Percentiles rank a stretch among this genome's conserved stretches.
phyloP scores from a whole-genome alignment of 1,140 invertebrate species.

The Archivesica marissinica region DNA sequence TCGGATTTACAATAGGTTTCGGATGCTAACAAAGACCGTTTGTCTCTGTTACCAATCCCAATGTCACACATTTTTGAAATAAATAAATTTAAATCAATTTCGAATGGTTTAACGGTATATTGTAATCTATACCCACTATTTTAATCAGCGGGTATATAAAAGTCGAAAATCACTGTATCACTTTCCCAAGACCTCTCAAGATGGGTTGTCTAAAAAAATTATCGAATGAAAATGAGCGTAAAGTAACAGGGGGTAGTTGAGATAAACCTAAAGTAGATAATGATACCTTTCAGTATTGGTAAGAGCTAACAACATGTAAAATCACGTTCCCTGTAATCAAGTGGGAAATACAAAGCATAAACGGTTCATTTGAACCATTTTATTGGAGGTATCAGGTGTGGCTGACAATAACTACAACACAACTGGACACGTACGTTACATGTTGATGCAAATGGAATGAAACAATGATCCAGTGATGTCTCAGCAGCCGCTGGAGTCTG shows the following conservation, averaged over 20 bases:
- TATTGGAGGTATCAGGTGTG: too few relatives aligned
- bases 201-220: neutral
- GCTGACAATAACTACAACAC: too few relatives aligned
- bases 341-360: neutral
- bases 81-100: conserved; percentile 36
- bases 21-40: neutral
- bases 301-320: conserved; percentile 31
- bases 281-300: conserved; percentile 9
- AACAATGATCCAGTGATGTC: neutral
- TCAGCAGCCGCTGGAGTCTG: neutral
- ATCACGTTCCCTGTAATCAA: neutral
- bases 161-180: neutral
- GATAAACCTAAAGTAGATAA: conserved; percentile 15
- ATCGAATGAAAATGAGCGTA: conserved; percentile 37
- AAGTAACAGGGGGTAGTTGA: neutral
- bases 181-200: neutral
- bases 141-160: neutral
- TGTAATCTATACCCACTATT: conserved; percentile 13
- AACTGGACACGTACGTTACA: neutral
- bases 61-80: conserved; percentile 25
- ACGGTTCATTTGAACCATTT: conserved; percentile 6
- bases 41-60: neutral
- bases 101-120: neutral
- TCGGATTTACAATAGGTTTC: neutral
- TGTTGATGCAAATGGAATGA: neutral